Conservation (phyloP, 2,888 invertebrate species). For the Rotaria magnacalcarata region DNA sequence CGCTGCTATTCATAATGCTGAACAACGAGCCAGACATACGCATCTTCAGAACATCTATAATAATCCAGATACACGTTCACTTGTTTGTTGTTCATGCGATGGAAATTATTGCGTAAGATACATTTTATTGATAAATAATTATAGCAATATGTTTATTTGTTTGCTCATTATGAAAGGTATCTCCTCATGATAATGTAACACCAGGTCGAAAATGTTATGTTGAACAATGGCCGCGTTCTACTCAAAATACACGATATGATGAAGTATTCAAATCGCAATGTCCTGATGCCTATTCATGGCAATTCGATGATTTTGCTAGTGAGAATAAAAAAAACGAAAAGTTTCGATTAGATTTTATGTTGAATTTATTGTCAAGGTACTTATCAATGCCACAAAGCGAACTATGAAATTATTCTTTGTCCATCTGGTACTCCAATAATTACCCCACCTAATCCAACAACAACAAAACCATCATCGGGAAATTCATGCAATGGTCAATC, state of each 20-base stretch:
- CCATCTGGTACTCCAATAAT: not conserved
- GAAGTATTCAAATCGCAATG: slow-evolving; percentile 28
- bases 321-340: not conserved
- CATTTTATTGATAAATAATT: not conserved
- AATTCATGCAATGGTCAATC: not conserved
- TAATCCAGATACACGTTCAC: slow-evolving; percentile 27
- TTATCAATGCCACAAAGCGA: not conserved
- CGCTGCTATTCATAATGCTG: slow-evolving; percentile 29
- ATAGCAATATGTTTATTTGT: not conserved
- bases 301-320: slow-evolving; percentile 35
- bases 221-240: slow-evolving; percentile 25
- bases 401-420: not conserved
- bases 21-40: not conserved
- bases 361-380: not conserved
- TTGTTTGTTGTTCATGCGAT: slow-evolving; percentile 21
- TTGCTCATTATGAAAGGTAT: not conserved
- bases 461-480: not conserved
- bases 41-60: not conserved
- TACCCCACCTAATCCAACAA: not conserved
- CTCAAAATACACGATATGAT: slow-evolving; percentile 26
- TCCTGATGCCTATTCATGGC: slow-evolving; percentile 29
- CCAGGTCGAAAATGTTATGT: slow-evolving; percentile 25
- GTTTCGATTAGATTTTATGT: not conserved
- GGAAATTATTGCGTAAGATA: slow-evolving; percentile 4
- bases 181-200: slow-evolving; percentile 26